Evolutionary conservation across 2,113 vertebrate genomes (phyloP), one percentile per base, ranked within the genome.

Genomic region (Lontra canadensis): DNA sequence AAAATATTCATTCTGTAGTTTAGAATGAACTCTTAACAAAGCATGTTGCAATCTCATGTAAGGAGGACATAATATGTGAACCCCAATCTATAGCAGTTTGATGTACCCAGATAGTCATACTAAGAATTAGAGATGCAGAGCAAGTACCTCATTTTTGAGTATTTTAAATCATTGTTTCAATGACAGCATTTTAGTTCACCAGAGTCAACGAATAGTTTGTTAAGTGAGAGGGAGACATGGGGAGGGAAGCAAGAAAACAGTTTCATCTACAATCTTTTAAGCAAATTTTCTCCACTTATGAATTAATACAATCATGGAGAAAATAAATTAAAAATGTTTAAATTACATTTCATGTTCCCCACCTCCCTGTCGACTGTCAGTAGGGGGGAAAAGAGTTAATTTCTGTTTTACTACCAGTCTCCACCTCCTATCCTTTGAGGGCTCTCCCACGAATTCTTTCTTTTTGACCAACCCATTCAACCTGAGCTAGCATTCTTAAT

Each of bases 21-120:
- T 67, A 85, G 85, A 91, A 95, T 44, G 14, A 95, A 86, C 31
- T 61, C 49, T 88, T 96, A 39, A 88, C 15, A 79, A 94, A 96
- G 25, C 34, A 25, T 57, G 36, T 2, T 74, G 44, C 63, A 85
- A 71, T 74, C 26, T 94, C 88, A 86, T 7, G 21, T 25, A 82
- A 86, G 14, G n/a, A 57, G 59, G 12, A 83, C 59, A 52, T 10
- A 67, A 52, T 10, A 67, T 3, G 23, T 36, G 44, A 94, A 88
- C 23, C 20, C 52, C 36, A 79, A 88, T 69, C 80, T 59, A 87
- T 1, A 87, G 44, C 6, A 81, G 29, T 76, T 44, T 79, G n/a
- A 80, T 81, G 23, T 91, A 78, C 25, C 15, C 6, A 81, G 44
- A 87, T 14, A 39, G 55, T 82, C 6, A n/a, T 31, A 73, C 39